Conservation (phyloP, 2,113 vertebrate genomes). For the Prinia subflava region DNA sequence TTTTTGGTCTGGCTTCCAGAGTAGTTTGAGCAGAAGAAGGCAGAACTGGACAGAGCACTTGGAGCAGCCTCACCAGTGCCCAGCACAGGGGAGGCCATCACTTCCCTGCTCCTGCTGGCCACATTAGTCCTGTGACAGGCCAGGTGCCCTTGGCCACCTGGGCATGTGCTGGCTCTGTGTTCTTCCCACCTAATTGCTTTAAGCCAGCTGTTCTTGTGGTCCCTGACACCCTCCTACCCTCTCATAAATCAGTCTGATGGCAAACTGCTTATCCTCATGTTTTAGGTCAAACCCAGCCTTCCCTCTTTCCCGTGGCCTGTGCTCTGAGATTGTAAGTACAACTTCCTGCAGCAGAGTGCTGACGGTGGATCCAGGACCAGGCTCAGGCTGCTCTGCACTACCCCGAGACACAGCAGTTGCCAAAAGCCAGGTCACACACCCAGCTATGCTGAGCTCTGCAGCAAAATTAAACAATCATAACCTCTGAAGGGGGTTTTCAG, state of each 20-base stretch:
- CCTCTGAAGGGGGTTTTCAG: not conserved
- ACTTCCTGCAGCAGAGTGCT: not conserved
- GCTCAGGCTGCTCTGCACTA: not conserved
- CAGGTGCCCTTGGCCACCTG: not conserved
- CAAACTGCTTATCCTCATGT: not conserved
- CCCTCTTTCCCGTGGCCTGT: not conserved
- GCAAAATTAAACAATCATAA: not conserved
- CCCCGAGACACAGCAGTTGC: not conserved
- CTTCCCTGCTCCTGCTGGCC: not conserved
- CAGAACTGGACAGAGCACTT: not conserved
- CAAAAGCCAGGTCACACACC: not conserved
- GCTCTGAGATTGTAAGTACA: not conserved
- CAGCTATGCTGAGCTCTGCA: not conserved
- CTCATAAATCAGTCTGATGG: not conserved
- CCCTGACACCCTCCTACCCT: not conserved
- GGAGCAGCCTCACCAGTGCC: not conserved
- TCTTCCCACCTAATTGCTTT: not conserved
- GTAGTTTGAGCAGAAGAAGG: not conserved
- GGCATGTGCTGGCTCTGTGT: rapidly evolving
- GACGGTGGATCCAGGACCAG: not conserved
- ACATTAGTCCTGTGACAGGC: not conserved
- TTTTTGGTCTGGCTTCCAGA: not conserved
- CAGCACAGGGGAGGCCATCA: not conserved
- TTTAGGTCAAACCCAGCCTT: not conserved
- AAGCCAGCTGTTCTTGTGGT: not conserved